Percentiles rank a stretch among this genome's conserved stretches.
Evolutionary conservation across 2,797 vertebrate species (phyloP).

Genomic region (Pyrocephalus nanus): DNA sequence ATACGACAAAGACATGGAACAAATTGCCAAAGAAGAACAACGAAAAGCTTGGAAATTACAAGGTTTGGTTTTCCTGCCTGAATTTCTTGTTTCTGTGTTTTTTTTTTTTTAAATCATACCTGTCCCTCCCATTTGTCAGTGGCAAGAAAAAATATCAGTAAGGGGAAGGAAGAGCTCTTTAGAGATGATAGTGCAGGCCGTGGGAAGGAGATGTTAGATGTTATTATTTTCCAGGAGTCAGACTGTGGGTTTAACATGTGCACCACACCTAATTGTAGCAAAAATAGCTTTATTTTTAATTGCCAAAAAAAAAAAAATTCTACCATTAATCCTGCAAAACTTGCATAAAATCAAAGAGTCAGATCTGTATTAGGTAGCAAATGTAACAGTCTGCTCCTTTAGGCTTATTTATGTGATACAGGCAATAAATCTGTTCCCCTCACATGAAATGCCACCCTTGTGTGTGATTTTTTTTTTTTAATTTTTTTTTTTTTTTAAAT

Average conservation of each 20-base stretch:
- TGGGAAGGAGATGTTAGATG: background rate
- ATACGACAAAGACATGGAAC: conserved; percentile 99
- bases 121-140: conserved; percentile 40
- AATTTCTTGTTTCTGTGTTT: conserved; percentile 38
- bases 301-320: background rate
- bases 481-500: background rate
- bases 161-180: conserved; percentile 3
- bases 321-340: background rate
- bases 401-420: background rate
- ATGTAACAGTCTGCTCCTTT: background rate
- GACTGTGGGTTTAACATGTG: conserved; percentile 24
- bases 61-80: conserved; percentile 81
- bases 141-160: background rate
- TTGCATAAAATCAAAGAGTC: background rate
- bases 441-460: conserved; percentile 22
- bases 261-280: background rate
- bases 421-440: conserved; percentile 41
- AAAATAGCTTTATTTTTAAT: background rate
- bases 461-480: conserved; percentile 11
- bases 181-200: background rate
- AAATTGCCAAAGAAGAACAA: conserved; percentile 99
- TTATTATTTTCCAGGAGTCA: conserved; percentile 19
- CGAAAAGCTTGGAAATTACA: conserved; percentile 98
- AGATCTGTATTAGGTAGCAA: conserved; percentile 6
- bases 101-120: background rate